Base-by-base conservation (phyloP, 2,797 vertebrate genomes). In the Halcyon leucocephala region DNA sequence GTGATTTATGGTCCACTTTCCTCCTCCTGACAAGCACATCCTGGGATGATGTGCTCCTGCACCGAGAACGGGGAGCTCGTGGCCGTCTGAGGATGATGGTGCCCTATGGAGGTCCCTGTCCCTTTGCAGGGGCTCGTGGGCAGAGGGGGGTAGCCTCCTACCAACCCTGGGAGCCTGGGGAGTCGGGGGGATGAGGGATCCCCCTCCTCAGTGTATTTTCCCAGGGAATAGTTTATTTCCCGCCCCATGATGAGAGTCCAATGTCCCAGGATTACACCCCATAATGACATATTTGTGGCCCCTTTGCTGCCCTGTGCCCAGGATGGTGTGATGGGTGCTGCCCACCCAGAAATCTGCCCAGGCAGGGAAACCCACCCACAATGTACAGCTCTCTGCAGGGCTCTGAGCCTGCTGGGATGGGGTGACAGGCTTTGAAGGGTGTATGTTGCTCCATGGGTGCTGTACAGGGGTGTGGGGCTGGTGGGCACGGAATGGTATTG, bases 41-140 rank as follows among this genome's bases (percentile, higher is more conserved):
- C 89, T 62, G 65, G 80, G 95, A 82, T 10, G 2, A 11, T 77
- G 82, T 3, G 49, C 79, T 93, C 54, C 81, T 85, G 78, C 74
- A 6, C 29, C 0, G 0, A 44, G 48, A 55, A n/a, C 24, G 31
- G 52, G 51, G 14, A 61, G 31, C 33, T 26, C 0, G 8, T 0
- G 2, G 78, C 67, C 2, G 1, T 10, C 64, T 49, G 70, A 33
- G 51, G 51, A 46, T 0, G 0, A 1, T 0, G 2, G 15, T 65
- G 83, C 33, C 33, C 49, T 1, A 1, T 8, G 33, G 25, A 74
- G 49, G 49, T 42, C 33, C 33, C 35, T 4, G 10, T 28, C 7
- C 64, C 42, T 46, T 41, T 10, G 16, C 20, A 42, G 60, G 20
- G 14, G 6, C 35, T 39, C 1, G 0, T 10, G 62, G 67, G 90